These are phyloP conservation scores for Xiphorhynchus elegans DNA, from an alignment of 2,113 vertebrate species.

Conservation along the genomic window DNA sequence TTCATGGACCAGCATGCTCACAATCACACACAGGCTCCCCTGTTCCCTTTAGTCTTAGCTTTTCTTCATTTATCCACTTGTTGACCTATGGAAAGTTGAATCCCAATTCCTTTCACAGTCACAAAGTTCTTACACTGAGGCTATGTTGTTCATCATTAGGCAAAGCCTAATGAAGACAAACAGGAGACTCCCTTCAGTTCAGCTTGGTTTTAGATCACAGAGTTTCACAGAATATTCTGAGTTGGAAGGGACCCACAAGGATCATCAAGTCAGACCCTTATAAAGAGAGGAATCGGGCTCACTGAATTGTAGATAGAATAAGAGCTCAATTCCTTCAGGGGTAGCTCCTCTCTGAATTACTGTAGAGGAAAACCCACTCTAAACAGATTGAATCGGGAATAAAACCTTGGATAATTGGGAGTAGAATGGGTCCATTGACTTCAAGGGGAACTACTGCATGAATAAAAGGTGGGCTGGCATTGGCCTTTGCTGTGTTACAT, in stretches of 20 bases:
- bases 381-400: constrained; percentile 1
- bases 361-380: not conserved
- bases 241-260: not conserved
- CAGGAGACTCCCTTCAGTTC: not conserved
- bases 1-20: not conserved
- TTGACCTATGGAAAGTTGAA: not conserved
- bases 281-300: not conserved
- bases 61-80: not conserved
- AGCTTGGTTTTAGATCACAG: not conserved
- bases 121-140: not conserved
- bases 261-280: not conserved
- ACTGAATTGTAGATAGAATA: not conserved
- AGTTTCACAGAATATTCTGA: not conserved
- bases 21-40: not conserved
- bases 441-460: not conserved
- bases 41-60: not conserved
- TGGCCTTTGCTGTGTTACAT: constrained; percentile 43
- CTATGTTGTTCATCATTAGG: not conserved
- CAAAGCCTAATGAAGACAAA: constrained; percentile 18
- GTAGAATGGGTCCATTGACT: constrained; percentile 2
- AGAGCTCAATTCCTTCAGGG: not conserved
- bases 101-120: not conserved
- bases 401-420: constrained; percentile 19
- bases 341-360: not conserved
- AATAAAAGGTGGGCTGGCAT: constrained; percentile 15